Percentiles rank a stretch among this genome's conserved stretches.
phyloP scores from a whole-genome alignment of 2,113 vertebrate species.

The Chloroceryle aenea region DNA sequence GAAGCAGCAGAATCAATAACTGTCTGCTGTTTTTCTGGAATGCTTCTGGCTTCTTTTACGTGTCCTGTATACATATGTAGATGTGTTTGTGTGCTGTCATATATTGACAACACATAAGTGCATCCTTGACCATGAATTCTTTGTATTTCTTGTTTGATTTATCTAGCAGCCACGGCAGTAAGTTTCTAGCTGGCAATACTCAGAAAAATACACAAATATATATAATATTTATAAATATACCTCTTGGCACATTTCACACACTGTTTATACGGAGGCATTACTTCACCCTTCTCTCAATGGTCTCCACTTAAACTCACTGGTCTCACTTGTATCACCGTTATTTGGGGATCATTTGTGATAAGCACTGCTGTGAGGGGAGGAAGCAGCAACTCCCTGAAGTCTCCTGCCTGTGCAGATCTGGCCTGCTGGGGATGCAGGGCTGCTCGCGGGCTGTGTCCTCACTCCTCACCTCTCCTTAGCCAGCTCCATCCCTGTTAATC shows the following conservation, averaged over 20 bases:
- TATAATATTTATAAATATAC: background rate
- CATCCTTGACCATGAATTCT: background rate
- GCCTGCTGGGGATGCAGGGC: background rate
- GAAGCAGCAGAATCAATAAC: background rate
- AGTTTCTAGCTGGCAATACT: background rate
- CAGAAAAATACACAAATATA: background rate
- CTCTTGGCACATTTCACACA: background rate
- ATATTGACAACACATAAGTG: background rate
- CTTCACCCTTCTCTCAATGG: background rate
- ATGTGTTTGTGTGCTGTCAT: background rate
- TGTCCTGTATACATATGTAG: background rate
- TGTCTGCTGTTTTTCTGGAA: background rate
- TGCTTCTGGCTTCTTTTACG: background rate
- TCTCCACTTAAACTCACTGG: background rate
- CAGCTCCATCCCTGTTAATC: background rate
- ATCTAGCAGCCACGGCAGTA: background rate
- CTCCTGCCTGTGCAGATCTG: background rate
- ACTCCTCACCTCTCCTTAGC: background rate
- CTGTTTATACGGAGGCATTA: background rate
- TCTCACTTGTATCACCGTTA: background rate
- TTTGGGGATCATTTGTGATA: background rate
- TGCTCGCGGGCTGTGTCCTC: rapidly evolving
- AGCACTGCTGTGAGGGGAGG: background rate
- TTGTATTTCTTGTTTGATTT: background rate
- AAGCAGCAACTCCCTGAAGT: background rate